A percentile compares a stretch with the other conserved stretches of the same genome.
Evolutionary conservation across 2,797 vertebrate genomes (phyloP).

Genomic region (Danio jaintianensis): DNA sequence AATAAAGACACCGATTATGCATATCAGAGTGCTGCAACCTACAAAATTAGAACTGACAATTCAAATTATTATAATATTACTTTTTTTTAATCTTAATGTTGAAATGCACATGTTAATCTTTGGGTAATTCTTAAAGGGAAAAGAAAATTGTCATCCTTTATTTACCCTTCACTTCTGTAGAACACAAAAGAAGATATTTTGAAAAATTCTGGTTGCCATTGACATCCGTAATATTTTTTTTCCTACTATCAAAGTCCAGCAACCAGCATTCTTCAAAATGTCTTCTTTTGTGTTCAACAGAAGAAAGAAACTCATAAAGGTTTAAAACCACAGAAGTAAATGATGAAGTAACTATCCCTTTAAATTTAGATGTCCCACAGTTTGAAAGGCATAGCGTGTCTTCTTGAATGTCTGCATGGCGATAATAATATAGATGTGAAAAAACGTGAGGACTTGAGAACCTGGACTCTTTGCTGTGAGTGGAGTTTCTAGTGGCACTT

Average conservation of each 20-base stretch:
- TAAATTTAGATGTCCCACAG: background rate
- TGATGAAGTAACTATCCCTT: no score
- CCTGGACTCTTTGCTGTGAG: background rate
- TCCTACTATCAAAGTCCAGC: no score
- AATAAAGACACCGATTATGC: constrained; percentile 12
- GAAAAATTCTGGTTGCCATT: no score
- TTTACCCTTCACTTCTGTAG: no score
- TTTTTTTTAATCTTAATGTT: background rate
- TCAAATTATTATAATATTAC: constrained; percentile 14
- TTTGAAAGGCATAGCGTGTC: background rate
- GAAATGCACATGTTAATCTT: background rate
- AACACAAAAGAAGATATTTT: no score
- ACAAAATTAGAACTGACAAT: constrained; percentile 9
- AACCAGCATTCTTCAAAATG: no score
- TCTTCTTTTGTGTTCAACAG: no score
- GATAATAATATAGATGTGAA: constrained; percentile 11
- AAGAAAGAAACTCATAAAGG: no score
- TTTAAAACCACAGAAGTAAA: no score
- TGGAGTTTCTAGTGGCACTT: constrained; percentile 11
- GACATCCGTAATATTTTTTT: no score
- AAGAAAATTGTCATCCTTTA: no score
- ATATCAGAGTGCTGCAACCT: constrained; percentile 1
- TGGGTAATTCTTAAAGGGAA: background rate
- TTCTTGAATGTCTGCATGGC: background rate
- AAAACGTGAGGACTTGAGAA: background rate